Evolutionary conservation across 2,113 vertebrate species (phyloP).

Genomic region (Vombatus ursinus): DNA sequence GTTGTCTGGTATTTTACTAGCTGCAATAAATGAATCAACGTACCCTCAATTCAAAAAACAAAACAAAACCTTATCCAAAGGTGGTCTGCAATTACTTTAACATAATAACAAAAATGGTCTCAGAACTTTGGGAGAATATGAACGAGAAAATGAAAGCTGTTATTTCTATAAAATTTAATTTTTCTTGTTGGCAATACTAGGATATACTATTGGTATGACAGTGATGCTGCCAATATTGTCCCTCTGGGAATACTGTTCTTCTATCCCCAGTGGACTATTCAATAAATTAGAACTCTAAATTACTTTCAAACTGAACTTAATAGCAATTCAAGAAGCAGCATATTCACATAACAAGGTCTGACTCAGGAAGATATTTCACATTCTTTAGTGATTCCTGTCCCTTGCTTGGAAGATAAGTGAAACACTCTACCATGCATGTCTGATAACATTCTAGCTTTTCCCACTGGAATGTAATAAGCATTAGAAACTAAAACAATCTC

Average conservation of each 20-base stretch:
- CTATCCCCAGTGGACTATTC: background rate
- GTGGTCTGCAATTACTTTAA: conserved; percentile 1
- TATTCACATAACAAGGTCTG: conserved; percentile 30
- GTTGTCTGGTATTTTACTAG: background rate
- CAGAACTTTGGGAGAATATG: background rate
- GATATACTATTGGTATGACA: background rate
- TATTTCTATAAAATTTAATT: conserved; percentile 2
- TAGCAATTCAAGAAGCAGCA: conserved; percentile 40
- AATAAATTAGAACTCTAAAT: conserved; percentile 6
- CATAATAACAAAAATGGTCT: background rate
- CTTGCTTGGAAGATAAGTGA: background rate
- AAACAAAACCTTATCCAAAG: background rate
- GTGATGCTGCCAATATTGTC: background rate
- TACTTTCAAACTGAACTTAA: background rate
- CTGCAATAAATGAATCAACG: background rate
- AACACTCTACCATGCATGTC: background rate
- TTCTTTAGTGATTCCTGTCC: conserved; percentile 32
- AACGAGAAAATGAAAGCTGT: background rate
- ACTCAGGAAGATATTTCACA: conserved; percentile 22
- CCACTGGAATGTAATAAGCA: conserved; percentile 17
- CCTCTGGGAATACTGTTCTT: background rate
- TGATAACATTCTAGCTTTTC: background rate
- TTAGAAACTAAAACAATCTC: conserved; percentile 37
- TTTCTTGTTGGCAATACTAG: background rate
- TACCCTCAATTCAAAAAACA: conserved; percentile 9